Evolutionary conservation across 2,888 invertebrate genomes (phyloP), one percentile per base, ranked within the genome.

Genomic region (Cylindroiulus punctatus): DNA sequence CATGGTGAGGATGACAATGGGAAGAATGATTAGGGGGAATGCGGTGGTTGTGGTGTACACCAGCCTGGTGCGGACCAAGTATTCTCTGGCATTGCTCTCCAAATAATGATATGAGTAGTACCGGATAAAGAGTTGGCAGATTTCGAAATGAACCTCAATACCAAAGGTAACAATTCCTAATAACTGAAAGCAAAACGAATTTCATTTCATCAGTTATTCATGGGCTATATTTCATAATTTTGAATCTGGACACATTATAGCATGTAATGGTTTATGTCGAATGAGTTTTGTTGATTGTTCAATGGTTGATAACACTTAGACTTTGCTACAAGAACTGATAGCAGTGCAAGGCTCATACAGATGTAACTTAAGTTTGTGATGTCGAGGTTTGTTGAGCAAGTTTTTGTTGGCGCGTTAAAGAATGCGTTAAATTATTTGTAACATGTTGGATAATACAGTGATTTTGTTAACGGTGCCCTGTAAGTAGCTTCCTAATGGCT

Each of bases 51-150:
- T 86, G 17, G 82, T 83, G 22, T 86, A 86, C 14, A 86, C 86
- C 82, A 86, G 32, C 14, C 86, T 82, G 19, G 86, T 86, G 32
- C 86, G 42, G n/a, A 86, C 86, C 81, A 86, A 47, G 52, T 86
- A 86, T 52, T 86, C 86, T 44, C 86, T 76, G 22, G 86, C 86
- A 52, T 86, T 83, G 26, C 30, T 76, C 32, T 86, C 86, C 42
- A 86, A n/a, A 52, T 86, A 86, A 32, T 86, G 86, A 32, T 86
- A 86, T 10, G 86, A 86, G 52, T 83, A 86, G 36, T 86, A 86
- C 22, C 86, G 86, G 32, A 86, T 86, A 36, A 86, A 86, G 10
- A 86, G 82, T 52, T 40, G 44, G 30, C 82, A 86, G 19, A 86
- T 81, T 83, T 86, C 86, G 22, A 83, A 86, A 30, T 76, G 76